Base-by-base conservation (phyloP, 2,888 invertebrate genomes). In the Rhynchonema sp. region DNA sequence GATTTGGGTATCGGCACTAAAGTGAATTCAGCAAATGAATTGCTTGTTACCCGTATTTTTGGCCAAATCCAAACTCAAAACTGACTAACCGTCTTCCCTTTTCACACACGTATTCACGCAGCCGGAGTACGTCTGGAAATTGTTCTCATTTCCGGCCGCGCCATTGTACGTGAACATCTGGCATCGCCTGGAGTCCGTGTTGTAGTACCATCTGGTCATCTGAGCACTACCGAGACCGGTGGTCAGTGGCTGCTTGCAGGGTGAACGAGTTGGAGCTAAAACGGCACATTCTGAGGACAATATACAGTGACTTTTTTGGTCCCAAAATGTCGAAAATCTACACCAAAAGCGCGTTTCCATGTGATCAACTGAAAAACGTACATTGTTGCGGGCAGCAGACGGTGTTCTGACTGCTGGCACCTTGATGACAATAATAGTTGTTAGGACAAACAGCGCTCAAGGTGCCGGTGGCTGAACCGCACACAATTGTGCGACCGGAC, bases 351-450 rank as follows among this genome's bases (percentile, higher is more conserved):
- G 17, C 9, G 38, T 38, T 38, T 13, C 38, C 38, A 38, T 17
- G 38, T 6, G 9, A 38, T 13, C 38, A n/a, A 38, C 38, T 38
- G 17, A 38, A 6, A 6, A 38, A 6, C 38, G 17, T 38, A 38
- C 38, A 6, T 38, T 38, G 38, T 38, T 38, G 38, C 38, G 62
- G 62, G 55, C 62, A 62, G 62, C 62, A 62, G 17, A 62, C 49
- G 20, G 62, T 62, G 2, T 55, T 60, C 23, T 62, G 46, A 2
- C 49, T 25, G 22, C 54, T 54, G 29, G 57, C 23, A 22, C 62
- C 62, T 1, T 57, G 17, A 55, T 62, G 62, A 30, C 62, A 62
- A 27, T n/a, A 62, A 26, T 53, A 57, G 20, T 52, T 55, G 3
- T 9, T 2, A 2, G 61, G 58, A 29, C 61, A 61, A 2, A 30